Base-by-base conservation (phyloP, 1,140 invertebrate species). In the Tetramorium simillimum region DNA sequence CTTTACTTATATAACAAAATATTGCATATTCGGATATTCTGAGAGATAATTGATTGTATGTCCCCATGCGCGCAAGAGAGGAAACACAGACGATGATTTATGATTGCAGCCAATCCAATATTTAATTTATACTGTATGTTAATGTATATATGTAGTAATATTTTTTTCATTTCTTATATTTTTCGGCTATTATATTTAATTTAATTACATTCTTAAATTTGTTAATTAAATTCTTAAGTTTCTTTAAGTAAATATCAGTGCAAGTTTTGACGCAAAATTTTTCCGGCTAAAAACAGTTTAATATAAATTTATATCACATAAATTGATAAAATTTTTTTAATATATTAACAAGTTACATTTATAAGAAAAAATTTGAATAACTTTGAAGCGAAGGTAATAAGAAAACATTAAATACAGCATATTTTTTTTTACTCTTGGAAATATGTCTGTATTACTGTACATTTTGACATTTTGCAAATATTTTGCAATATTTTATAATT, bases 401-500 rank as follows among this genome's bases (percentile, higher is more conserved):
- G 10, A 37, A n/a, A 4, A 33, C 37, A 40, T 24, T 56, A 58
- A 16, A 58, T 16, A 40, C 40, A 75, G 18, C 24, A 56, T 75
- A 7, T 0, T 14, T n/a, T 53, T 40, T 56, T 33, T 0, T 10
- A 12, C 0, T 1, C n/a, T n/a, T 0, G 12, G 7, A 4, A 24
- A 40, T 58, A 12, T 40, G 58, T 46, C 24, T n/a, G 2, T 43
- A 37, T 51, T 24, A 18, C 2, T 67, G 16, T 53, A 33, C 18
- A 37, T 7, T 63, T 14, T 37, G 16, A 16, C 14, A 53, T 24
- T 24, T 77, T 60, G 43, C 81, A 75, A 43, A 63, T 62, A 53
- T 40, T 58, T 88, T 43, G 53, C 37, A 24, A 62, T 16, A 53
- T 28, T 16, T 24, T 24, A 24, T 86, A 58, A 72, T 82, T 85